Percentiles rank a stretch among this genome's conserved stretches.
Evolutionary conservation across 2,113 vertebrate species (phyloP).

Genomic region (Thamnophis sirtalis): DNA sequence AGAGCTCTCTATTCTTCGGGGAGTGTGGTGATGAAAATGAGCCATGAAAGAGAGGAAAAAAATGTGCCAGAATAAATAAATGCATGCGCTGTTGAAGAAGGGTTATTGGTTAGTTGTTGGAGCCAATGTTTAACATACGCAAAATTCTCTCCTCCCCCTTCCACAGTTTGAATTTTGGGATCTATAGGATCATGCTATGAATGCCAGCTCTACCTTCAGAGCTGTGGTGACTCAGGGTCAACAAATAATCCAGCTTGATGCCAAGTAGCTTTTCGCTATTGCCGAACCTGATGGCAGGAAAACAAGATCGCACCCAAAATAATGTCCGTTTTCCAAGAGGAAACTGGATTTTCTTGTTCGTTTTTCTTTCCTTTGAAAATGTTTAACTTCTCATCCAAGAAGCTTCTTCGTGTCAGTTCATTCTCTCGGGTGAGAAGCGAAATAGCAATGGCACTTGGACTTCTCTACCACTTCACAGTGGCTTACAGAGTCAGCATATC

Average conservation of each 20-base stretch:
- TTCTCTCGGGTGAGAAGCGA: background rate
- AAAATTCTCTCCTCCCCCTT: background rate
- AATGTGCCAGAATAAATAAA: background rate
- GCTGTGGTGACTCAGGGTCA: background rate
- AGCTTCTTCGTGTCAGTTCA: background rate
- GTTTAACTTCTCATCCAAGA: background rate
- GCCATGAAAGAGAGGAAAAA: background rate
- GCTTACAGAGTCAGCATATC: background rate
- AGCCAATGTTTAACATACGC: background rate
- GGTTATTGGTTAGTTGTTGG: background rate
- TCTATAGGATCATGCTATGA: background rate
- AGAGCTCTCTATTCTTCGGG: conserved; percentile 7
- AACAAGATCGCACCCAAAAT: background rate
- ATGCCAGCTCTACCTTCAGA: background rate
- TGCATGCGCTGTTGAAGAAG: background rate
- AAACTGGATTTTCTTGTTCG: background rate
- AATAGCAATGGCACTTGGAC: background rate
- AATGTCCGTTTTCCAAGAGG: background rate
- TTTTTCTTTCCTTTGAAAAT: background rate
- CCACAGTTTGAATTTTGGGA: background rate
- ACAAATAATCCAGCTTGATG: background rate
- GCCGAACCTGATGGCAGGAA: background rate
- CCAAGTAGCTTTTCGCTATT: too few species aligned
- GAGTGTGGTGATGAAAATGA: conserved; percentile 11
- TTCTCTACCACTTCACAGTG: background rate